These are phyloP conservation scores for Metacarcinus magister DNA, from an alignment of 2,888 invertebrate species.

Conservation along the genomic window DNA sequence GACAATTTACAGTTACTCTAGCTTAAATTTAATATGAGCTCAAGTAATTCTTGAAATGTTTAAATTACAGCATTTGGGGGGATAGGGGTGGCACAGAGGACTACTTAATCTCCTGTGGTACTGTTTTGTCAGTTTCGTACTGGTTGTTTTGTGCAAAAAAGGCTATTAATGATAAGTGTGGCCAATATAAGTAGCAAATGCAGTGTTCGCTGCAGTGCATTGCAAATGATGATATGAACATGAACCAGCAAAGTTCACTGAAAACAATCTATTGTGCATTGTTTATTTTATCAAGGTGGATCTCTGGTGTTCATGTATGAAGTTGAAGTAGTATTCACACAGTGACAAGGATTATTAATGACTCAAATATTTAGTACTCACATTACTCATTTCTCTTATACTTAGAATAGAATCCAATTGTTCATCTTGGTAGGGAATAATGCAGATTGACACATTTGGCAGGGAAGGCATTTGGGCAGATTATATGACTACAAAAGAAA, in stretches of 20 bases:
- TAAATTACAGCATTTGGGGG: not conserved
- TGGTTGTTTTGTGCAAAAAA: not conserved
- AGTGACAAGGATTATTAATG: not conserved
- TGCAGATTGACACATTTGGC: too few species aligned
- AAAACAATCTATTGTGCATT: not conserved
- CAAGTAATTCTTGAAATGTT: not conserved
- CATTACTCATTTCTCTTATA: not conserved
- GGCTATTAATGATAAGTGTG: not conserved
- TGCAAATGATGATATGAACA: not conserved
- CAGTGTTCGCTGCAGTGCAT: not conserved
- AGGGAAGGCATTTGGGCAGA: too few species aligned
- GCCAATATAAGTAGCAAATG: not conserved
- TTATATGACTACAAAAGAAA: not conserved
- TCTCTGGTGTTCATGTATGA: not conserved
- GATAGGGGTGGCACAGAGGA: not conserved
- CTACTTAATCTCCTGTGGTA: not conserved
- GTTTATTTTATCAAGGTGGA: not conserved
- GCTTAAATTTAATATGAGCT: not conserved
- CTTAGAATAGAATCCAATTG: not conserved
- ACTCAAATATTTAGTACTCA: not conserved
- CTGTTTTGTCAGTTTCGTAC: not conserved
- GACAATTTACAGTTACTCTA: not conserved
- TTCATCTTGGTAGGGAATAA: not conserved
- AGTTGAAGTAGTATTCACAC: not conserved
- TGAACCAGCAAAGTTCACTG: not conserved